Evolutionary conservation across 2,888 invertebrate genomes (phyloP).

Genomic region (Melinaea marsaeus): DNA sequence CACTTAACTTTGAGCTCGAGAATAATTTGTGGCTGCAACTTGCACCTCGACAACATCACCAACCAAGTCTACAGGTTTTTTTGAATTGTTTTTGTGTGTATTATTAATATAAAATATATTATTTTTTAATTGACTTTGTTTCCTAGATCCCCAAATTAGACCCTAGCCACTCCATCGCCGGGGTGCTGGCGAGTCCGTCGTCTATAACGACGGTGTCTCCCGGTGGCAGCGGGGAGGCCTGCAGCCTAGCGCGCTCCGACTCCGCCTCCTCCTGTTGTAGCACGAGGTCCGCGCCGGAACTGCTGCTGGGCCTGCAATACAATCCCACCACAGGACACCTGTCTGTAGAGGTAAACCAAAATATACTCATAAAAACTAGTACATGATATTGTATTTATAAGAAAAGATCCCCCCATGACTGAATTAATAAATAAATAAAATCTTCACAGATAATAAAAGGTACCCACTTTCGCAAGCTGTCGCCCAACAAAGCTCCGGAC

Average conservation of each 20-base stretch:
- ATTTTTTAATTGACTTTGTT: not conserved
- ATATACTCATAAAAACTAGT: not conserved
- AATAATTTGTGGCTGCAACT: conserved; percentile 93
- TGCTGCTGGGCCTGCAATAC: conserved; percentile 93
- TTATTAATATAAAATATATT: too few species aligned
- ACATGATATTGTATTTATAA: not conserved
- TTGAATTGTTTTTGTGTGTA: too few species aligned
- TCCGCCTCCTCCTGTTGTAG: conserved; percentile 96
- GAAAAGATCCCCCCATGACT: not conserved
- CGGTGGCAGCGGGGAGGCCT: conserved; percentile 57
- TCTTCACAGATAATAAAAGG: conserved; percentile 76
- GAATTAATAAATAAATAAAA: not conserved
- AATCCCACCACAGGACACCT: conserved; percentile 95
- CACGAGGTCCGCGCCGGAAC: conserved; percentile 92
- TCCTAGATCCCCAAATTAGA: conserved; percentile 63
- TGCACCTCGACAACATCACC: conserved; percentile 80
- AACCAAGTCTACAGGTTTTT: conserved; percentile 52
- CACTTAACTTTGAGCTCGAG: conserved; percentile 92
- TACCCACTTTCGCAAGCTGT: conserved; percentile 84
- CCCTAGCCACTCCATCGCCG: conserved; percentile 52
- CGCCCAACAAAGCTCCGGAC: conserved; percentile 90
- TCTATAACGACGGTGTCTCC: conserved; percentile 55
- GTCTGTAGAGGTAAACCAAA: conserved; percentile 86
- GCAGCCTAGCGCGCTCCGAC: conserved; percentile 92
- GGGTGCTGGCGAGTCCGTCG: conserved; percentile 61